Percentiles rank a stretch among this genome's conserved stretches.
These are phyloP conservation scores for Aleiodes leptofemur DNA, from an alignment of 2,888 invertebrate genomes.

Conservation along the genomic window DNA sequence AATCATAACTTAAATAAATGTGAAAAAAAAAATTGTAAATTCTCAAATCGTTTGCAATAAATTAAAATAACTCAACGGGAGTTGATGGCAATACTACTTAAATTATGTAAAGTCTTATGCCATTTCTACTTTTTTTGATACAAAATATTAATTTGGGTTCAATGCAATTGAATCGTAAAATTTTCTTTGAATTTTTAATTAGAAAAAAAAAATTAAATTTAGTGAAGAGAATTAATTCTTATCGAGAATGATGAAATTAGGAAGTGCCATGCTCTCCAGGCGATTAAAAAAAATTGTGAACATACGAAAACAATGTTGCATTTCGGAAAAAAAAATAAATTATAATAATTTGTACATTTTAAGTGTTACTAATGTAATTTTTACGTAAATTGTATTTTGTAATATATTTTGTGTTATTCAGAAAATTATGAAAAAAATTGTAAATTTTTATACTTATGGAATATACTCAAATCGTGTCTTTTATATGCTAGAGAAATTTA, in stretches of 20 bases:
- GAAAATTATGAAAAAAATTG: constrained; percentile 19
- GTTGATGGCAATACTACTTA: constrained; percentile 48
- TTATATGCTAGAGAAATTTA: constrained; percentile 26
- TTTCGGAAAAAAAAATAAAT: constrained; percentile 10
- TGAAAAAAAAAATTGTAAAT: constrained; percentile 35
- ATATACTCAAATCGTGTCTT: constrained; percentile 31
- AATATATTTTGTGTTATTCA: constrained; percentile 10
- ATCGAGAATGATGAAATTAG: constrained; percentile 62
- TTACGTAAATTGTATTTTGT: constrained; percentile 19
- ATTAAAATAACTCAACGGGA: constrained; percentile 7
- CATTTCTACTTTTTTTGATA: constrained; percentile 43
- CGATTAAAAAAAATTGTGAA: constrained; percentile 52
- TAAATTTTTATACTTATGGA: constrained; percentile 25
- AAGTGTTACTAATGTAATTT: constrained; percentile 14
- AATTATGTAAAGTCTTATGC: constrained; percentile 38
- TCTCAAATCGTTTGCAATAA: constrained; percentile 20
- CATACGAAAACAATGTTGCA: constrained; percentile 48
- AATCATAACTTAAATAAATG: constrained; percentile 25
- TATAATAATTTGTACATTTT: constrained; percentile 16
- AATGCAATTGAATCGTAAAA: constrained; percentile 65
- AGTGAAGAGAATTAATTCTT: constrained; percentile 39
- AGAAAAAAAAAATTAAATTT: constrained; percentile 17
- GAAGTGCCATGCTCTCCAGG: constrained; percentile 72
- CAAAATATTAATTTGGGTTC: constrained; percentile 61
- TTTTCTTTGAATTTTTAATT: constrained; percentile 1